A percentile compares a stretch with the other conserved stretches of the same genome.
Conservation (phyloP, 2,113 vertebrate genomes). For the Bubalus kerabau region DNA sequence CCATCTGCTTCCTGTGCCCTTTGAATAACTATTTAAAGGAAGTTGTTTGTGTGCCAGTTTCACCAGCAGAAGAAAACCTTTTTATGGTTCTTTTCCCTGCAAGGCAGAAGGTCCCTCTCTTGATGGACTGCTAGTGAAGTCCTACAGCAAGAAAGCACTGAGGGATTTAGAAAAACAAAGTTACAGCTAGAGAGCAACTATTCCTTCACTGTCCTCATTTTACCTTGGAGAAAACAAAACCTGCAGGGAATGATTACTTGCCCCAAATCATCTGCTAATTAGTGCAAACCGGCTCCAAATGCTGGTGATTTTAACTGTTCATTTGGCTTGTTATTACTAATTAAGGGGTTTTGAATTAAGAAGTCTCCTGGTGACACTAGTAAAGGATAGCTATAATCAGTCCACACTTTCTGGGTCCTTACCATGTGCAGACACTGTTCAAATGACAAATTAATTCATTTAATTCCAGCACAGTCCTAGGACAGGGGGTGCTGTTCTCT, state of each 20-base stretch:
- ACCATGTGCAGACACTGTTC: neutral
- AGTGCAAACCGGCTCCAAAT: neutral
- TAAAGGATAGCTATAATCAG: neutral
- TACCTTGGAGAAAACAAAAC: neutral
- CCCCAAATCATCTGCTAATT: neutral
- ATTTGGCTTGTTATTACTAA: neutral
- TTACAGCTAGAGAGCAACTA: neutral
- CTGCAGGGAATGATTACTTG: neutral
- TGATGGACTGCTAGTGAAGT: neutral
- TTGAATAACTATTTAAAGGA: constrained; percentile 49
- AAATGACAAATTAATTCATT: neutral
- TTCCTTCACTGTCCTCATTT: neutral
- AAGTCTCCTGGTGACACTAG: neutral
- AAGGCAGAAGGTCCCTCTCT: neutral
- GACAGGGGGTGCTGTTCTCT: neutral
- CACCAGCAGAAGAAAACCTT: neutral
- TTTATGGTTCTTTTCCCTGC: neutral
- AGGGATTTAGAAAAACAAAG: neutral
- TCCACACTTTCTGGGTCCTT: neutral
- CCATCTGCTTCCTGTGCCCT: constrained; percentile 32
- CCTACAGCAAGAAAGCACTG: neutral
- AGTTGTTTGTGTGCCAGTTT: neutral
- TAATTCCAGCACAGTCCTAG: neutral
- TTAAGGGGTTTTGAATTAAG: neutral
- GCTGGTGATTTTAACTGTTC: neutral